Percentiles rank a stretch among this genome's conserved stretches.
phyloP scores from a whole-genome alignment of 2,113 vertebrate genomes.

The human (Homo sapiens) region DNA sequence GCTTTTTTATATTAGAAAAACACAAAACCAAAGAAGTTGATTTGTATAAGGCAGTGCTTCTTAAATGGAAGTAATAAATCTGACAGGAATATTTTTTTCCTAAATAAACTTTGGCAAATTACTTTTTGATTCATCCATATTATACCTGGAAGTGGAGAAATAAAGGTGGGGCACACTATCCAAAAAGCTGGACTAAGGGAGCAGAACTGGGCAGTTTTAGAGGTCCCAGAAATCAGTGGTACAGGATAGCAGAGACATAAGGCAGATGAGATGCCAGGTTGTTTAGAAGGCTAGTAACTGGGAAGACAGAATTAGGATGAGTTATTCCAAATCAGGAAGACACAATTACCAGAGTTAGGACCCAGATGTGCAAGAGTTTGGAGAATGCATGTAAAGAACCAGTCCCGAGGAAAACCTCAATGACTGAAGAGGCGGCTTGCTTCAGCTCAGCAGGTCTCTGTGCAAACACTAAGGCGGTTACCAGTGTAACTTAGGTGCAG shows the following conservation, averaged over 20 bases:
- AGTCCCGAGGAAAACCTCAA: not conserved
- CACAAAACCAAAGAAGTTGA: not conserved
- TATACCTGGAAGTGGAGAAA: constrained; percentile 10
- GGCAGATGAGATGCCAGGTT: not conserved
- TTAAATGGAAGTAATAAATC: not conserved
- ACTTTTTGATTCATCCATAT: not conserved
- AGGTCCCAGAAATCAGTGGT: not conserved
- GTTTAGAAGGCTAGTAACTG: not conserved
- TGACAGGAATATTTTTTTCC: not conserved
- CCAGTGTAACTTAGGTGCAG: not conserved
- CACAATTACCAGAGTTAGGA: not conserved
- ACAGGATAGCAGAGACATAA: not conserved
- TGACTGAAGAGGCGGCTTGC: not conserved
- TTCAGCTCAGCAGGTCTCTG: not conserved
- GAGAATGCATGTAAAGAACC: not conserved
- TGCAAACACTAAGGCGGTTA: not conserved
- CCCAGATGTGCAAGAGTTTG: not conserved
- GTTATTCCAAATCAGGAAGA: not conserved
- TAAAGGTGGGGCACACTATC: not conserved
- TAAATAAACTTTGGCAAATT: not conserved
- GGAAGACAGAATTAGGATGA: not conserved
- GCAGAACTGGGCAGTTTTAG: not conserved
- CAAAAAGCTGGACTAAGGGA: not conserved
- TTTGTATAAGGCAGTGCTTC: not conserved
- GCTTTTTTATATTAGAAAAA: not conserved